phyloP scores from a whole-genome alignment of 2,888 invertebrate species.

The Lycophotia porphyrea region DNA sequence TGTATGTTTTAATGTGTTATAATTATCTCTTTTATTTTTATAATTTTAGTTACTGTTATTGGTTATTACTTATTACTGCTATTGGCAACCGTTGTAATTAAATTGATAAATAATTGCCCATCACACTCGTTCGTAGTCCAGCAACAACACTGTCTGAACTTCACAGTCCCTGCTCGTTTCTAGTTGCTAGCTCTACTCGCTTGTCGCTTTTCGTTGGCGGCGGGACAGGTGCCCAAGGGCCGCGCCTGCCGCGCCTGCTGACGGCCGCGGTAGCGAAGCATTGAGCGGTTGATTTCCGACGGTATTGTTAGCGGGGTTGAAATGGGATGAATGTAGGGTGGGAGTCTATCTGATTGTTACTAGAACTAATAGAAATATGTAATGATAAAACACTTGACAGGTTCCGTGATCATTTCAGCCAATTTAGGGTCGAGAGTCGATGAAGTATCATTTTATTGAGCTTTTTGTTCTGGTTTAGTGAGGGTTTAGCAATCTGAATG shows the following conservation, averaged over 20 bases:
- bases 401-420: not conserved
- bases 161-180: not conserved
- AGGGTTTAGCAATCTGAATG: not conserved
- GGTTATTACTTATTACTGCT: too few species aligned
- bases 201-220: not conserved
- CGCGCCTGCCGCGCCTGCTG: not conserved
- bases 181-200: not conserved
- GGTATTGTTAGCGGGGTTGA: conserved; percentile 19
- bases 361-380: conserved; percentile 6
- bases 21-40: too few species aligned
- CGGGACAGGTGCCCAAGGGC: not conserved
- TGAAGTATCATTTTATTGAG: not conserved
- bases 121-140: too few species aligned
- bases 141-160: not conserved
- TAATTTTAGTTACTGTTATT: too few species aligned
- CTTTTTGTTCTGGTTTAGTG: not conserved
- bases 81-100: too few species aligned
- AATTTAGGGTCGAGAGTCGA: not conserved
- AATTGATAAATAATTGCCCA: too few species aligned
- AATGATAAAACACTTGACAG: not conserved
- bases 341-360: conserved; percentile 5
- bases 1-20: too few species aligned
- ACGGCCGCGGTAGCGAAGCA: conserved; percentile 11
- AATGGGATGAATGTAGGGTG: conserved; percentile 14
- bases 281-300: conserved; percentile 27